Evolutionary conservation across 1,140 invertebrate genomes (phyloP).

Genomic region (Zaprionus capensis): DNA sequence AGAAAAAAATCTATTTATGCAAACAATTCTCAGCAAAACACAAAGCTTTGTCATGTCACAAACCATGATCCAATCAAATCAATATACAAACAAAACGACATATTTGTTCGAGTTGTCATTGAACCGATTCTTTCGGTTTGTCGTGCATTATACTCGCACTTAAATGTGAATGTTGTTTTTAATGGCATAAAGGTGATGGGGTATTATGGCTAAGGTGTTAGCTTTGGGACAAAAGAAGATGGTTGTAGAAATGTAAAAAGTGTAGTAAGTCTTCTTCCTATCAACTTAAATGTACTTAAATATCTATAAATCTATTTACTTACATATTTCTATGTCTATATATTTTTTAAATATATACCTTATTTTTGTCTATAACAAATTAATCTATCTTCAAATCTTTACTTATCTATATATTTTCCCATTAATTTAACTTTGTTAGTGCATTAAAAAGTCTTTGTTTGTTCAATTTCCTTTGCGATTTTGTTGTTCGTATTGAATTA

Average conservation of each 20-base stretch:
- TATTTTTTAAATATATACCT: not conserved
- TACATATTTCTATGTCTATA: not conserved
- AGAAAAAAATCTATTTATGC: slow-evolving; percentile 60
- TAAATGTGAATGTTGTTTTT: slow-evolving; percentile 68
- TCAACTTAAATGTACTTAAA: too few species aligned
- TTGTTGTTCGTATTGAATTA: slow-evolving; percentile 27
- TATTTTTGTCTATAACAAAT: too few species aligned
- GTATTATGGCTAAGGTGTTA: not conserved
- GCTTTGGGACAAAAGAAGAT: not conserved
- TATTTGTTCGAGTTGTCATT: slow-evolving; percentile 74
- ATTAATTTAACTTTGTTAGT: slow-evolving; percentile 4
- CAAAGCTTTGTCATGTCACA: slow-evolving; percentile 26
- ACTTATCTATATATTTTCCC: not conserved
- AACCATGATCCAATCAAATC: slow-evolving; percentile 45
- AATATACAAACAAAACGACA: slow-evolving; percentile 42
- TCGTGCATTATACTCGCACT: slow-evolving; percentile 27
- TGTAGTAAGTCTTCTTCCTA: too few species aligned
- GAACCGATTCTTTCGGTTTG: slow-evolving; percentile 67
- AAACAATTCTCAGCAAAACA: slow-evolving; percentile 54
- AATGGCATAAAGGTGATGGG: not conserved
- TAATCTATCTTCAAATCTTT: not conserved
- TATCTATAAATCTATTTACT: not conserved
- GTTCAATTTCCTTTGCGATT: not conserved
- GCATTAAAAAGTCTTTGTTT: slow-evolving; percentile 7
- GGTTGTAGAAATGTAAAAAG: not conserved